phyloP scores from a whole-genome alignment of 2,113 vertebrate genomes.

The Corythornis vintsioides region DNA sequence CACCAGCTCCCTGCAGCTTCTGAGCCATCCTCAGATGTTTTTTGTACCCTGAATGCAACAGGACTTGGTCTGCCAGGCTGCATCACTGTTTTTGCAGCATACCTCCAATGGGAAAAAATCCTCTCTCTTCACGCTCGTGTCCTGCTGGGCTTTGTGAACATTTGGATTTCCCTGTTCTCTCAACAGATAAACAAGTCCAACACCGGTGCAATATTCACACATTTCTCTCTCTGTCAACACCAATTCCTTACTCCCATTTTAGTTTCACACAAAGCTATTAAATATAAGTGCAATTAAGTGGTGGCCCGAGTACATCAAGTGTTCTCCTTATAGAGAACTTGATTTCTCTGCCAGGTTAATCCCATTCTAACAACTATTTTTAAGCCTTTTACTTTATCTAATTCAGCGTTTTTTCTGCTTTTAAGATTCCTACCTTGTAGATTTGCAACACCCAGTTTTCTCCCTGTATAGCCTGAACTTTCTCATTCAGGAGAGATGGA shows the following conservation, averaged over 20 bases:
- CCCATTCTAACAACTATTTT: neutral
- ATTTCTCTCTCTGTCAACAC: neutral
- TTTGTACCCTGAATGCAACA: conserved; percentile 29
- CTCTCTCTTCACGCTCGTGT: neutral
- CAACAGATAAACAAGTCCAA: neutral
- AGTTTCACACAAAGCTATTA: conserved; percentile 6
- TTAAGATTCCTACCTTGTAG: neutral
- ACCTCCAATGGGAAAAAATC: neutral
- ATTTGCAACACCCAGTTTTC: neutral
- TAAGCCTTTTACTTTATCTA: neutral
- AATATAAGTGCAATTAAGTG: neutral
- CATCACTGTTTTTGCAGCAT: neutral
- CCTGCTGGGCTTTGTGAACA: neutral
- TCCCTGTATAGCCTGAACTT: neutral
- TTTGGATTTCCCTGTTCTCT: neutral
- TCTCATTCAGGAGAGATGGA: neutral
- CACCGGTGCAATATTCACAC: neutral
- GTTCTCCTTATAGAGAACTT: neutral
- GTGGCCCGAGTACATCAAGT: neutral
- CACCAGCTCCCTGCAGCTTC: neutral
- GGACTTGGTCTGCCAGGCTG: neutral
- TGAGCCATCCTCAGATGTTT: neutral
- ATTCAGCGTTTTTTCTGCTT: neutral
- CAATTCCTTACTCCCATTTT: neutral
- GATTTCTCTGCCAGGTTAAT: neutral